Evolutionary conservation across 2,113 vertebrate genomes (phyloP), one percentile per base, ranked within the genome.

Genomic region (Hipposideros armiger): DNA sequence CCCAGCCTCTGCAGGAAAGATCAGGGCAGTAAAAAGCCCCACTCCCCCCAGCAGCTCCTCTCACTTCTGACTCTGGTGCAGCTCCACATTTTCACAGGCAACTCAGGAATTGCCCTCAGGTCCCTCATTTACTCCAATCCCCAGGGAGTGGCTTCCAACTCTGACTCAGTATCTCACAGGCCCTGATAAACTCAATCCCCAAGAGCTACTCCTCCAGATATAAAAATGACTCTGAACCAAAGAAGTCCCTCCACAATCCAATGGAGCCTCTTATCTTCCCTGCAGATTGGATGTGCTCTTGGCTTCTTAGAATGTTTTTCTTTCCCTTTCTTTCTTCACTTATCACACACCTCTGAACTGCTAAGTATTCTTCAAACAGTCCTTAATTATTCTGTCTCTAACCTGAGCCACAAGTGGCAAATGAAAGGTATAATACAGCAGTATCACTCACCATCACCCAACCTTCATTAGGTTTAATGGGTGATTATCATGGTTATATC

Each of bases 341-440:
- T 67, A 94, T 69, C 64, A 87, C 78, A 74, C 2, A 24, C 16
- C 60, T 87, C 24, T 74, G 81, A 89, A 95, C 19, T 4, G 22
- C 60, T 93, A 93, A 95, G 40, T 10, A 7, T 87, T 95, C 32
- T 83, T 81, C 73, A 70, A 97, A 80, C 0, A 87, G 47, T 82
- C 90, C 52, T 36, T 89, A 74, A 96, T 54, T 89, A 62, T 74
- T 91, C 42, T 94, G 11, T 54, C 82, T 86, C 84, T 60, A 94
- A 80, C 2, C 54, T 42, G 50, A 95, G 84, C 32, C 24, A 16
- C 30, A 78, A 76, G 62, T 62, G 74, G 80, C 80, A 90, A 84
- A 17, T 74, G 30, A 28, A 84, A 87, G 36, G 56, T 52, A 36
- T 20, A 87, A 85, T 11, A 64, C 17, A 69, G 7, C 19, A 30